These are phyloP conservation scores for Eurypyga helias DNA, from an alignment of 2,113 vertebrate genomes.

Conservation along the genomic window DNA sequence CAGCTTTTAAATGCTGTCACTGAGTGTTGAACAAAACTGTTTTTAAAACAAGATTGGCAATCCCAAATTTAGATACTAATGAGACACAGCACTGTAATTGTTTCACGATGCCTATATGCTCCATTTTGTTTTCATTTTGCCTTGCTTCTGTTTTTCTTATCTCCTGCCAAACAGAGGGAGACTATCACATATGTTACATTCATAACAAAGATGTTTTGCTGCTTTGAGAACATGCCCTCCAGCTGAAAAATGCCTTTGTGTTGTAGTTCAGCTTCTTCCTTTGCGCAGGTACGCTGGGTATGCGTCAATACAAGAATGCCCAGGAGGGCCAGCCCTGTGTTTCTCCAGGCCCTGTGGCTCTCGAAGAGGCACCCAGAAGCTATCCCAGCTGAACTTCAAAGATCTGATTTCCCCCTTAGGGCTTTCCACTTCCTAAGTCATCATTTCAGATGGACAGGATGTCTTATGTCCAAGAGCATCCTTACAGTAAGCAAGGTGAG, in stretches of 20 bases:
- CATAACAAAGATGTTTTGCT: constrained; percentile 47
- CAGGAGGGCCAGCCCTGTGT: neutral
- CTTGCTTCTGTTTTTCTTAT: constrained; percentile 71
- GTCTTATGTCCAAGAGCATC: neutral
- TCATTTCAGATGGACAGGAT: neutral
- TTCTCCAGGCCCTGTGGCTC: neutral
- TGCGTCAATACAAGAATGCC: rapidly evolving
- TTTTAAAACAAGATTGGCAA: constrained; percentile 57
- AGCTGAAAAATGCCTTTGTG: constrained; percentile 23
- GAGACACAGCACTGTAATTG: constrained; percentile 49
- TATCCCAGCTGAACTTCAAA: neutral
- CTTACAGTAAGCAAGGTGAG: neutral
- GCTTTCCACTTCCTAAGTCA: neutral
- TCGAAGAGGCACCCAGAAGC: neutral
- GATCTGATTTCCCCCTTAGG: neutral
- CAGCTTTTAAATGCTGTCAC: constrained; percentile 52
- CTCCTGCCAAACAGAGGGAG: constrained; percentile 66
- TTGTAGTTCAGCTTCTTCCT: neutral
- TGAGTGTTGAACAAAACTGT: constrained; percentile 48
- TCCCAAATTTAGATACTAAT: constrained; percentile 56
- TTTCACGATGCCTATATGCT: constrained; percentile 44
- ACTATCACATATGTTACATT: constrained; percentile 40
- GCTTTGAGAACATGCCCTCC: neutral
- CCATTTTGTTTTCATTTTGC: constrained; percentile 64
- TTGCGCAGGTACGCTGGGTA: neutral